Percentiles rank a stretch among this genome's conserved stretches.
phyloP scores from a whole-genome alignment of 1,140 invertebrate species.

The Apis laboriosa region DNA sequence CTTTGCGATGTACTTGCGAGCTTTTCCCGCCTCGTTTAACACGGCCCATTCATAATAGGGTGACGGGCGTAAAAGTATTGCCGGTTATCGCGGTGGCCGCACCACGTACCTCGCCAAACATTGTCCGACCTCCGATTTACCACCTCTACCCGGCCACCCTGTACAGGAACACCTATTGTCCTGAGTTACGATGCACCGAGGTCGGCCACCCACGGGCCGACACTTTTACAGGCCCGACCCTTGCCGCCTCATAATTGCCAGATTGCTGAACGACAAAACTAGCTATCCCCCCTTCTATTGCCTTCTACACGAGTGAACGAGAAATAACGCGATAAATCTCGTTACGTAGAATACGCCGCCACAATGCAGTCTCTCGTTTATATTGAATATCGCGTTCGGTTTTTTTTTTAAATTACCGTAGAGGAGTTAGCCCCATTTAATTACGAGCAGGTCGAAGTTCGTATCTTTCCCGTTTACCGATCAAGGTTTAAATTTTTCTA shows the following conservation, averaged over 20 bases:
- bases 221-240: slow-evolving; percentile 43
- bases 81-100: slow-evolving; percentile 55
- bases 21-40: slow-evolving; percentile 72
- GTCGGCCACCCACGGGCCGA: slow-evolving; percentile 35
- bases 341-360: neutral
- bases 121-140: slow-evolving; percentile 63
- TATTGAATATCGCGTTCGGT: slow-evolving; percentile 49
- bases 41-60: slow-evolving; percentile 68
- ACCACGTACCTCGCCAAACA: slow-evolving; percentile 55
- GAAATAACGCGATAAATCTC: slow-evolving; percentile 57
- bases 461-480: neutral
- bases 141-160: neutral
- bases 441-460: neutral
- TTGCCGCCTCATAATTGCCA: slow-evolving; percentile 60
- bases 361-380: slow-evolving; percentile 38
- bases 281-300: slow-evolving; percentile 6
- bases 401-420: neutral
- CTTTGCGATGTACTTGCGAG: slow-evolving; percentile 71
- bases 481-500: neutral
- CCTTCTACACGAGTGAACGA: slow-evolving; percentile 45
- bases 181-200: slow-evolving; percentile 48
- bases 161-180: slow-evolving; percentile 49
- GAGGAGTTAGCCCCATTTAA: neutral
- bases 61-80: slow-evolving; percentile 67
- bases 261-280: slow-evolving; percentile 63